These are phyloP conservation scores for Isurus oxyrinchus DNA, from an alignment of 2,113 vertebrate genomes.

Conservation along the genomic window DNA sequence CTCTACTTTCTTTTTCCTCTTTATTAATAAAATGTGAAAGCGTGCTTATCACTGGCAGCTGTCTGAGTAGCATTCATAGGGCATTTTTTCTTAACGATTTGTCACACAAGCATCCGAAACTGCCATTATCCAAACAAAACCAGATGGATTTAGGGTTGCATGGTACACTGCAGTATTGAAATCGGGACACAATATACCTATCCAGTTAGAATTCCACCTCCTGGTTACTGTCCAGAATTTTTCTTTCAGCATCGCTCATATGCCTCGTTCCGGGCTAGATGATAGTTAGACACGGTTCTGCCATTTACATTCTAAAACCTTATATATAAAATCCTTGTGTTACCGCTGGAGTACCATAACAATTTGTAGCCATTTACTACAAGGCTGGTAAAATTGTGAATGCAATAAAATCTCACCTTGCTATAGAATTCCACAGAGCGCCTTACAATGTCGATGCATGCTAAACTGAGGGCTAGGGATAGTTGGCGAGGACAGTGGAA, in stretches of 20 bases:
- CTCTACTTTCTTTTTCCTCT: no score
- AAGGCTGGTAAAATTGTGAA: not conserved
- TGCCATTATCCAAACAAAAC: not conserved
- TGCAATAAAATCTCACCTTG: not conserved
- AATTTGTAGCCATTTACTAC: not conserved
- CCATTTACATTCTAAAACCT: not conserved
- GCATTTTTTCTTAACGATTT: no score
- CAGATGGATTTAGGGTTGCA: not conserved
- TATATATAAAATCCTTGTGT: not conserved
- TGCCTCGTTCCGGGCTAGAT: not conserved
- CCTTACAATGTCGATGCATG: not conserved
- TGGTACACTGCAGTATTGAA: not conserved
- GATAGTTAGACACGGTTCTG: not conserved
- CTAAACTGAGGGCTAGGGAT: not conserved
- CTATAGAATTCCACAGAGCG: not conserved
- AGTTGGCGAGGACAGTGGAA: not conserved
- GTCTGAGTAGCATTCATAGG: not conserved
- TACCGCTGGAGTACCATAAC: not conserved
- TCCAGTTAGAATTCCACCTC: not conserved
- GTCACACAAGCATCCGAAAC: no score
- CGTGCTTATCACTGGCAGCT: not conserved
- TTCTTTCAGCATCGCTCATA: not conserved
- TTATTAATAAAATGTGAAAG: no score
- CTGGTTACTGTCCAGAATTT: not conserved
- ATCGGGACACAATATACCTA: not conserved